Evolutionary conservation across 2,113 vertebrate species (phyloP).

Genomic region (Psittacus erithacus): DNA sequence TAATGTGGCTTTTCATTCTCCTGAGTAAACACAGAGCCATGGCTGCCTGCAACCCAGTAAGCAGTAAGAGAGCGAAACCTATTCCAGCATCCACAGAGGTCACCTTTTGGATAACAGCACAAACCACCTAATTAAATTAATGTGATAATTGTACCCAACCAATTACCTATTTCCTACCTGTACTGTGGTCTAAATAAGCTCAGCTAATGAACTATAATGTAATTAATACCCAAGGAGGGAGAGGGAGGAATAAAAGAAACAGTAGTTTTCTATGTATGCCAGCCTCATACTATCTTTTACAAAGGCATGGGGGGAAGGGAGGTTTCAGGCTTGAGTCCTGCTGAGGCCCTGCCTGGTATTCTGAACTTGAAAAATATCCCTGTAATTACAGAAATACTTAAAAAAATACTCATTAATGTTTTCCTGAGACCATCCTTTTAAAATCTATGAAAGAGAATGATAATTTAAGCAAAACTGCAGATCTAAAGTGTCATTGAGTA

Average conservation of each 20-base stretch:
- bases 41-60: background rate
- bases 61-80: background rate
- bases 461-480: background rate
- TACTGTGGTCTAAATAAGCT: constrained; percentile 50
- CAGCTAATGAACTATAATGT: constrained; percentile 62
- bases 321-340: background rate
- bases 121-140: constrained; percentile 66
- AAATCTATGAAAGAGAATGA: background rate
- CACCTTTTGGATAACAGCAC: constrained; percentile 61
- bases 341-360: background rate
- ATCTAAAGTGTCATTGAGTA: background rate
- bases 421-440: background rate
- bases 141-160: constrained; percentile 47
- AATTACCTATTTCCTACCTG: constrained; percentile 57
- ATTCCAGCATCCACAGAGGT: constrained; percentile 43
- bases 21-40: background rate
- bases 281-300: background rate
- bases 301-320: background rate
- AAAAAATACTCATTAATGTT: background rate
- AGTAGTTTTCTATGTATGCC: background rate
- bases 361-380: background rate
- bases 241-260: constrained; percentile 12
- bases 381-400: background rate
- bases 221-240: constrained; percentile 52
- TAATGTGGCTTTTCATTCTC: background rate